Evolutionary conservation across 1,140 invertebrate species (phyloP).

Genomic region (Zaprionus africanus): DNA sequence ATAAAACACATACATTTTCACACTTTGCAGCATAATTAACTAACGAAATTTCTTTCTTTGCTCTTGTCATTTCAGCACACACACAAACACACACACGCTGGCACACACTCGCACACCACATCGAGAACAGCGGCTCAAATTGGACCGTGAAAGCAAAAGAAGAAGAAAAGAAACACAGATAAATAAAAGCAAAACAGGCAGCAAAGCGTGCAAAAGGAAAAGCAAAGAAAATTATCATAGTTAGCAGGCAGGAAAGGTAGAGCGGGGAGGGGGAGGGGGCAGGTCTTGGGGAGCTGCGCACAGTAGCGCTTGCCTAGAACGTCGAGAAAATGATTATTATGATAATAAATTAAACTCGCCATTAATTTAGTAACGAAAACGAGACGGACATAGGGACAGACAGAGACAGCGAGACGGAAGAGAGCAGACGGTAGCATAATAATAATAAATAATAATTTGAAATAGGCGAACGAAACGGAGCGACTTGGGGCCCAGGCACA

Average conservation of each 20-base stretch:
- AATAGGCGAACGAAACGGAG: conserved; percentile 68
- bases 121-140: conserved; percentile 51
- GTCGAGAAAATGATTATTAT: conserved; percentile 82
- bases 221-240: conserved; percentile 68
- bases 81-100: conserved; percentile 28
- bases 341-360: conserved; percentile 84
- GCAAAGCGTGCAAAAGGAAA: conserved; percentile 72
- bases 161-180: conserved; percentile 14
- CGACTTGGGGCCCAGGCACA: conserved; percentile 30
- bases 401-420: conserved; percentile 28
- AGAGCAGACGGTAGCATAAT: conserved; percentile 68
- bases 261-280: neutral
- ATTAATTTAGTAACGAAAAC: conserved; percentile 82
- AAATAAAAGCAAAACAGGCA: conserved; percentile 56
- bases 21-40: conserved; percentile 76
- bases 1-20: conserved; percentile 49
- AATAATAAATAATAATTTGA: conserved; percentile 82
- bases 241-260: conserved; percentile 13
- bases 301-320: conserved; percentile 68
- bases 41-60: conserved; percentile 76
- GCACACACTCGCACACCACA: neutral
- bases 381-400: conserved; percentile 12
- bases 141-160: conserved; percentile 68
- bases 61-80: conserved; percentile 74
- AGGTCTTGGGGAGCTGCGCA: conserved; percentile 29